phyloP scores from a whole-genome alignment of 2,113 vertebrate genomes.

The Sceloporus undulatus region DNA sequence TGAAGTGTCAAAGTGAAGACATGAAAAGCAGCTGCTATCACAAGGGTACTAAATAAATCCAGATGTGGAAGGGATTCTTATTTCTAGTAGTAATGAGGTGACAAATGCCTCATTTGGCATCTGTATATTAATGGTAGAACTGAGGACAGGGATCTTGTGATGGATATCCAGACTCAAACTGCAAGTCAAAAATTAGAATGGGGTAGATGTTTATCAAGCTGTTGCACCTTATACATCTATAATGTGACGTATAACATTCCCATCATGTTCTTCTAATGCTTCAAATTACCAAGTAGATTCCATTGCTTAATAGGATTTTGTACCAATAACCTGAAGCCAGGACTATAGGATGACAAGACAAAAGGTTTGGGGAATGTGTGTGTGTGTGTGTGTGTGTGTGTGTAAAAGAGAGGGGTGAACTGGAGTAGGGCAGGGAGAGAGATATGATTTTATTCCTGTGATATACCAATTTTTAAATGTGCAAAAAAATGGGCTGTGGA shows the following conservation, averaged over 20 bases:
- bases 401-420: too few species aligned
- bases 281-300: background rate
- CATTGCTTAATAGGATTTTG: background rate
- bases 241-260: too few species aligned
- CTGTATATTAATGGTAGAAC: conserved; percentile 19
- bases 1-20: conserved; percentile 69
- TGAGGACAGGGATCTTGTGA: conserved; percentile 26
- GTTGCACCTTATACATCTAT: conserved; percentile 11
- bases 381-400: too few species aligned
- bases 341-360: background rate
- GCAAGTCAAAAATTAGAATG: conserved; percentile 47
- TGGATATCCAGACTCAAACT: conserved; percentile 47
- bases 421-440: too few species aligned
- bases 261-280: background rate
- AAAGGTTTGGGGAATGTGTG: too few species aligned
- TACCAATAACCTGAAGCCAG: background rate
- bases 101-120: conserved; percentile 30
- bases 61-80: conserved; percentile 61
- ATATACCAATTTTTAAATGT: too few species aligned
- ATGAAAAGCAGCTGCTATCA: conserved; percentile 74
- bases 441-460: too few species aligned
- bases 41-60: conserved; percentile 65
- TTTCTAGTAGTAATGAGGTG: conserved; percentile 39
- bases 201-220: conserved; percentile 37
- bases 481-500: too few species aligned